Percentiles rank a stretch among this genome's conserved stretches.
phyloP scores from a whole-genome alignment of 2,888 invertebrate species.

The Archaeoteleia sp. region DNA sequence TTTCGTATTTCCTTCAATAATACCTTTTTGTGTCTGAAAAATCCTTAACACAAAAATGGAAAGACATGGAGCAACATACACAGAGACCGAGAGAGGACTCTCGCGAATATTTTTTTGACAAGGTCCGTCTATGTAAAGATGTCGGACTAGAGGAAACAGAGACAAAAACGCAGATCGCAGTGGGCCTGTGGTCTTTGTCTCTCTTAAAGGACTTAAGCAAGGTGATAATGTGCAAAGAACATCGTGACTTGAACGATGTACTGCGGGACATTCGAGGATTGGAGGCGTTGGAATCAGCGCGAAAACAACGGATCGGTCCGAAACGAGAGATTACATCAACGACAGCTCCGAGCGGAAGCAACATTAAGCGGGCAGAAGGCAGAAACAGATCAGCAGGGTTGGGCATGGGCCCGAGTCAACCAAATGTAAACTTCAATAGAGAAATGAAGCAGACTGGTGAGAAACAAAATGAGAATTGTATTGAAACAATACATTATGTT shows the following conservation, averaged over 20 bases:
- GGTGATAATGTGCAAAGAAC: conserved; percentile 12
- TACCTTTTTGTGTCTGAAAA: conserved; percentile 33
- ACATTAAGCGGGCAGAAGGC: too few relatives aligned
- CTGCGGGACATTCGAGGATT: conserved; percentile 16
- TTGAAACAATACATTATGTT: too few relatives aligned
- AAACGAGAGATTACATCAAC: too few relatives aligned
- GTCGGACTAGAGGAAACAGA: conserved; percentile 16
- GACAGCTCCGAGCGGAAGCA: too few relatives aligned
- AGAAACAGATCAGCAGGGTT: too few relatives aligned
- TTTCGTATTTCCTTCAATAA: conserved; percentile 8
- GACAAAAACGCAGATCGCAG: conserved; percentile 34
- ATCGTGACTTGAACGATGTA: conserved; percentile 21
- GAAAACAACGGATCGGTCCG: not conserved
- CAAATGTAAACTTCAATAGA: too few relatives aligned
- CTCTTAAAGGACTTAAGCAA: conserved; percentile 15
- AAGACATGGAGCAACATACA: conserved; percentile 26
- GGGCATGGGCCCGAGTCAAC: too few relatives aligned
- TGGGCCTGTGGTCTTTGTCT: conserved; percentile 38
- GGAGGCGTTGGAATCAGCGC: conserved; percentile 10
- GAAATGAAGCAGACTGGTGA: too few relatives aligned
- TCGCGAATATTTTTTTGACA: conserved; percentile 38
- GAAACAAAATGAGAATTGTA: too few relatives aligned
- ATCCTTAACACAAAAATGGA: conserved; percentile 24
- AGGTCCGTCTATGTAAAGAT: conserved; percentile 34
- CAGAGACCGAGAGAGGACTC: conserved; percentile 23